These are phyloP conservation scores for Halictus quadricinctus DNA, from an alignment of 2,888 invertebrate genomes.

Conservation along the genomic window DNA sequence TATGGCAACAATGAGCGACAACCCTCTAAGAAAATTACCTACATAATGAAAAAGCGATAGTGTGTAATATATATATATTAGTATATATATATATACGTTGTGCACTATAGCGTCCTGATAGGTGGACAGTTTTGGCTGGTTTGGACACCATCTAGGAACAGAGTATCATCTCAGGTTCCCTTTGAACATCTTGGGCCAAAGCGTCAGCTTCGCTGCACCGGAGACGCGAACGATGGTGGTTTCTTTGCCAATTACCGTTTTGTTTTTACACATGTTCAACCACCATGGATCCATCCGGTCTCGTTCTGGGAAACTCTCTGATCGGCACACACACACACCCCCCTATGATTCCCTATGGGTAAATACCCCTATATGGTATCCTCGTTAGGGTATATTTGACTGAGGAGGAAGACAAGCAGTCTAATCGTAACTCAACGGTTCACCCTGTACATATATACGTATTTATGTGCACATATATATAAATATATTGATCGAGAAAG, in stretches of 20 bases:
- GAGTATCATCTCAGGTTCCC: neutral
- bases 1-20: neutral
- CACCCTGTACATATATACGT: slow-evolving; percentile 50
- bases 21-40: neutral
- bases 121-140: neutral
- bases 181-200: slow-evolving; percentile 5
- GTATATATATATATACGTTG: neutral
- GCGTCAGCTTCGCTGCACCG: neutral
- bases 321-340: neutral
- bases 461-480: slow-evolving; percentile 59
- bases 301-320: neutral
- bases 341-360: neutral
- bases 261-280: neutral
- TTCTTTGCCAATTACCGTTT: neutral
- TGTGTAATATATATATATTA: neutral
- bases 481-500: slow-evolving; percentile 63
- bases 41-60: neutral
- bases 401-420: slow-evolving; percentile 2
- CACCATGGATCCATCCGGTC: neutral
- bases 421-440: slow-evolving; percentile 9
- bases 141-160: neutral
- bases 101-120: slow-evolving; percentile 1
- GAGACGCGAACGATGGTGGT: neutral
- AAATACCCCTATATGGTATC: neutral
- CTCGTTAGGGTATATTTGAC: neutral